Evolutionary conservation across 2,888 invertebrate genomes (phyloP), one percentile per base, ranked within the genome.

Genomic region (Lomographa bimaculata): DNA sequence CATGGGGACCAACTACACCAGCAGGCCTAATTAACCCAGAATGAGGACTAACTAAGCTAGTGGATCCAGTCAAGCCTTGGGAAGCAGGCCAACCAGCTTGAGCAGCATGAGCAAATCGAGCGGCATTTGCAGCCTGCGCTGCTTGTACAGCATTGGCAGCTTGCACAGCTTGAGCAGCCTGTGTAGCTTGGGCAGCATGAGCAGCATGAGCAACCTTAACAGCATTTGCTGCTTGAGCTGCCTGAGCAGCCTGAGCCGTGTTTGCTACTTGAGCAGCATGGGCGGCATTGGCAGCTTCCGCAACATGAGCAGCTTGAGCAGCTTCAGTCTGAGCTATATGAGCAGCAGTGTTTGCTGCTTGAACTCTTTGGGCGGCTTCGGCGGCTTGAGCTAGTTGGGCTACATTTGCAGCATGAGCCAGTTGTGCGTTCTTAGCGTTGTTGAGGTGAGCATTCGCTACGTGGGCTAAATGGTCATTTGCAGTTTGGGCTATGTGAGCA

Each of bases 401-500:
- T 2, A 34, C 38, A 23, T 39, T 34, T 1, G 38, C 27, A 20
- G 42, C 50, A 32, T 48, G 36, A 7, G 46, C 46, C 16, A 48
- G 27, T 36, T 43, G 32, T 7, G 42, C 42, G 3, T 43, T 43
- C 32, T 43, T 43, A 4, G 42, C 42, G 5, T 43, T 43, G 10
- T 32, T 36, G 1, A 43, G 9, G 11, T 43, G 42, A 23, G 42
- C 23, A 8, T 23, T 43, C 2, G 47, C 43, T n/a, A 57, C 52
- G 20, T 61, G 54, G 12, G 42, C 47, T 23, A 55, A 26, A 5
- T 46, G 50, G 9, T 50, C 35, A 49, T 34, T 51, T 7, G 55
- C 51, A 7, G 50, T 32, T 9, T 56, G 50, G 5, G 51, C 54
- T 7, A 50, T 42, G 8, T 37, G 43, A 10, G 54, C 49, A 3